Evolutionary conservation across 2,113 vertebrate species (phyloP), one percentile per base, ranked within the genome.

Genomic region (Dryoscopus gambensis): DNA sequence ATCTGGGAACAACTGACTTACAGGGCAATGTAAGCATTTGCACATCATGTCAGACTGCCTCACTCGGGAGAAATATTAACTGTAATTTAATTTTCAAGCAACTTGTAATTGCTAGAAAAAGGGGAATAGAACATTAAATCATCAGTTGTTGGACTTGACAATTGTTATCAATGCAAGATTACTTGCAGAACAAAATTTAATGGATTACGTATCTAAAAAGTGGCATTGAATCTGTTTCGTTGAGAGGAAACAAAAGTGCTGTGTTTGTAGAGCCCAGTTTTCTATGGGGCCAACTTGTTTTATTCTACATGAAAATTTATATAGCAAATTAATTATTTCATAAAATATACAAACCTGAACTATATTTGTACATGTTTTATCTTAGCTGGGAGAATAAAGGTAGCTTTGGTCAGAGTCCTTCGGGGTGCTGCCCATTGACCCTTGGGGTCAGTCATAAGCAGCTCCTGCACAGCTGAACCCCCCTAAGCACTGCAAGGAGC

Each of bases 31-130:
- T 67, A 90, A 90, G 80, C 62, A 50, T 95, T 94, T 88, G 76
- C 91, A 90, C 75, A 59, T 88, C 56, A 10, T 78, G 44, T 92
- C 91, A 91, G 56, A 63, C 46, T 10, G 28, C 35, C 46, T 95
- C 60, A 33, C 76, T 84, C 62, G 64, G 57, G 91, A 96, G 82
- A 91, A 94, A 80, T 62, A 84, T 35, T 94, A 89, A 86, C 71
- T 63, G 39, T 67, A 94, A 88, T 95, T 94, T 87, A 90, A 91
- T 93, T 96, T 90, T 89, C 68, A 71, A 76, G 79, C 69, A 82
- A 85, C 77, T 75, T 82, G 55, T 84, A 95, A 76, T 96, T 86
- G 82, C 56, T 94, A 50, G 75, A 84, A 83, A 80, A 89, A 64
- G 19, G 11, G 11, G n/a, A 79, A 13, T 37, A 85, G 81, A 86